Conservation (phyloP, 2,113 vertebrate genomes). For the Scatophagus argus region DNA sequence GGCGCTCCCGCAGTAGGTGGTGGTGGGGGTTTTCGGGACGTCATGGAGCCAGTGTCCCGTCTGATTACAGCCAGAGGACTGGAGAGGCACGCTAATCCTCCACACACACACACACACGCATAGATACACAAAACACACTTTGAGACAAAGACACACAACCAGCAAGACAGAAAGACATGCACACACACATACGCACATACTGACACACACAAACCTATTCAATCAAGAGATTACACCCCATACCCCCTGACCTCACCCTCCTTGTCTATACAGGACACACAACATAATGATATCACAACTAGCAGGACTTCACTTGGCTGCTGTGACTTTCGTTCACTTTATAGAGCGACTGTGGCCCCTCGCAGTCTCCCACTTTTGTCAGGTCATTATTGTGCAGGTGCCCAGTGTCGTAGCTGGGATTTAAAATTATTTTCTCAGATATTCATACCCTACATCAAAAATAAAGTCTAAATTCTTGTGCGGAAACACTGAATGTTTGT, state of each 20-base stretch:
- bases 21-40: slow-evolving; percentile 74
- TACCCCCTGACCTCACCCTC: slow-evolving; percentile 49
- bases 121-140: slow-evolving; percentile 30
- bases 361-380: slow-evolving; percentile 13
- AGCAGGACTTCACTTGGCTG: slow-evolving; percentile 62
- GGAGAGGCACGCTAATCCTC: slow-evolving; percentile 82
- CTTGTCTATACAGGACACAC: slow-evolving; percentile 55
- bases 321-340: slow-evolving; percentile 51
- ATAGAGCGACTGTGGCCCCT: slow-evolving; percentile 25
- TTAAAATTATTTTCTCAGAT: too few species aligned
- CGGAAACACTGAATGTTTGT: not conserved
- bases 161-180: slow-evolving; percentile 34
- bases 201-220: slow-evolving; percentile 45
- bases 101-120: slow-evolving; percentile 45
- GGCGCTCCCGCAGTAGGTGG: slow-evolving; percentile 72
- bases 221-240: slow-evolving; percentile 46
- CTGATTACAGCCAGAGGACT: slow-evolving; percentile 82
- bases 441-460: too few species aligned
- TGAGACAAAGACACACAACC: slow-evolving; percentile 56
- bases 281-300: slow-evolving; percentile 80
- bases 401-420: not conserved
- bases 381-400: slow-evolving; percentile 32
- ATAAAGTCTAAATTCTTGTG: too few species aligned
- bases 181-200: slow-evolving; percentile 16
- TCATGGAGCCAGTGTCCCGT: slow-evolving; percentile 84